Evolutionary conservation across 2,113 vertebrate species (phyloP), one percentile per base, ranked within the genome.

Genomic region (Lota lota): DNA sequence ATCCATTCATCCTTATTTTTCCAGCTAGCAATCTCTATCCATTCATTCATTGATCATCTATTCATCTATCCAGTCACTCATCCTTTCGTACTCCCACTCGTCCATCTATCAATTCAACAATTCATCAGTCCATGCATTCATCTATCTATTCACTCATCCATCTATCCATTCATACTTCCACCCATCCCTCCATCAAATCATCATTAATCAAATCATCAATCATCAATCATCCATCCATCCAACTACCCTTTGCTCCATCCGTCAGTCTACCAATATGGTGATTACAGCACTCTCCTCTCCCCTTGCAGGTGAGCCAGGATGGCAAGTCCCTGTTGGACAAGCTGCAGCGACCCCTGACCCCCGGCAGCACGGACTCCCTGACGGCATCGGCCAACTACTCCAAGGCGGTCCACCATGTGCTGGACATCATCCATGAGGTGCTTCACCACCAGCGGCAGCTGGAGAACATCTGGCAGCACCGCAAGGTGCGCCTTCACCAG

Each of bases 381-480:
- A 98, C 96, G 0, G 92, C 97, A 8, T 97, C 97, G 0, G 95
- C 95, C 64, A 99, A 99, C 89, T 98, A 99, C 88, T 97, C 97
- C 18, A 99, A 99, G 89, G 96, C 97, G 0, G 96, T 99, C 67
- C 96, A 95, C 86, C 97, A 99, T 0, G 97, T 98, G 51, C 90
- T 99, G 19, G 97, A 99, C 58, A 93, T 95, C 77, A 97, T 99
- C 84, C 97, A 99, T 3, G 96, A 99, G 83, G 97, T 99, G 14
- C 85, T 99, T 72, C 97, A 99, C 79, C 97, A 99, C 87, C 97
- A 99, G 89, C 90, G 97, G 77, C 96, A 99, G 74, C 90, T 99
- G 53, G 97, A 99, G 74, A 98, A 96, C 86, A 97, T 98, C 81
- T 99, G 96, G 97, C 97, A 99, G 80, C 97, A 99, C 80, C 96